Percentiles rank a stretch among this genome's conserved stretches.
Evolutionary conservation across 2,113 vertebrate species (phyloP).

Genomic region (Larimichthys polyactis): DNA sequence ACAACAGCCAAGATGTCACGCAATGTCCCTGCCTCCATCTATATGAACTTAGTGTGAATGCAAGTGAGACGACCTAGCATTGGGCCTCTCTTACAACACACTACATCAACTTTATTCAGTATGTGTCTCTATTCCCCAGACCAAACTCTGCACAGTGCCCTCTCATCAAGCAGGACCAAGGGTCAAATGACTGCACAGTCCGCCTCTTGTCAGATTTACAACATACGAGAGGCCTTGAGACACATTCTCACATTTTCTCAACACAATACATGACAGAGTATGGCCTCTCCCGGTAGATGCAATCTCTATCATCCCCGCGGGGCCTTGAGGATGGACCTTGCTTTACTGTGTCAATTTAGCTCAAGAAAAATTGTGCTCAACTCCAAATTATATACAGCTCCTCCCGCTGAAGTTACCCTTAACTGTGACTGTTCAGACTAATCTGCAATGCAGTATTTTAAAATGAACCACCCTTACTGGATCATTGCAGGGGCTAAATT

Average conservation of each 20-base stretch:
- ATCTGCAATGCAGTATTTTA: slow-evolving; percentile 30
- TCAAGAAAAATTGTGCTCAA: slow-evolving; percentile 12
- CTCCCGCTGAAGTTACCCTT: slow-evolving; percentile 19
- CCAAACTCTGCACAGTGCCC: slow-evolving; percentile 52
- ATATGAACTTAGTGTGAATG: slow-evolving; percentile 66
- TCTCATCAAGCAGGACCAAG: slow-evolving; percentile 62
- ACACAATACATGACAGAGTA: slow-evolving; percentile 23
- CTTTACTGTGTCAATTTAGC: slow-evolving; percentile 43
- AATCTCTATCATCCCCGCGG: slow-evolving; percentile 36
- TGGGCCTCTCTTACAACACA: slow-evolving; percentile 51
- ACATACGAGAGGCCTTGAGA: slow-evolving; percentile 62
- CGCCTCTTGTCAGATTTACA: slow-evolving; percentile 71
- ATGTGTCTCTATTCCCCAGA: slow-evolving; percentile 59
- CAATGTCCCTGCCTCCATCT: slow-evolving; percentile 48
- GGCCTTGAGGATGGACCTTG: slow-evolving; percentile 52
- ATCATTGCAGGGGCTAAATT: background rate
- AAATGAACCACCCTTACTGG: background rate
- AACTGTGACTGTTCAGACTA: slow-evolving; percentile 22
- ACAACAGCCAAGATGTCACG: slow-evolving; percentile 55
- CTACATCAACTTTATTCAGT: slow-evolving; percentile 65
- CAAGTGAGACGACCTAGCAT: slow-evolving; percentile 61
- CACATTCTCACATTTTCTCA: slow-evolving; percentile 61
- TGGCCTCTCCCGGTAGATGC: slow-evolving; percentile 39
- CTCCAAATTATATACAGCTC: slow-evolving; percentile 17
- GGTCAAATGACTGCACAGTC: slow-evolving; percentile 62